Conservation (phyloP, 92 coral and sea anemone species). For the Blastomussa wellsi region DNA sequence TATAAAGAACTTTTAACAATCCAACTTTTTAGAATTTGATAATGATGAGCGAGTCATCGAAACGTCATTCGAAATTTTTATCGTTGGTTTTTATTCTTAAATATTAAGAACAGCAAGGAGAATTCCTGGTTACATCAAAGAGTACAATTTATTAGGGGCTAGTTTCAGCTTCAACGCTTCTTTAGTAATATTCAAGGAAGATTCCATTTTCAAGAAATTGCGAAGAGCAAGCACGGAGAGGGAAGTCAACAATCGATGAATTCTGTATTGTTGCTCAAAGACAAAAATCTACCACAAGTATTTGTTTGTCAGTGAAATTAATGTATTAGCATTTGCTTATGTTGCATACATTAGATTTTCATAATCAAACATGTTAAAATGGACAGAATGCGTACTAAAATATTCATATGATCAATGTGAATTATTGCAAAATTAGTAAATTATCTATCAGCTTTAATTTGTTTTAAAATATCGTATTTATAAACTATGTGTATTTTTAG, state of each 20-base stretch:
- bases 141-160: neutral
- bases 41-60: too few relatives aligned
- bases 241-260: neutral
- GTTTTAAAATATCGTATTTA: too few relatives aligned
- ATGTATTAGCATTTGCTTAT: too few relatives aligned
- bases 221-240: neutral
- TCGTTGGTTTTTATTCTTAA: too few relatives aligned
- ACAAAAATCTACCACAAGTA: neutral
- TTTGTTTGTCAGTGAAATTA: neutral
- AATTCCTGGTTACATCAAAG: neutral
- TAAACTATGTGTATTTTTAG: neutral
- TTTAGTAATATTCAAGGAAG: slow-evolving; percentile 5
- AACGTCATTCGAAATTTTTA: too few relatives aligned
- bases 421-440: too few relatives aligned
- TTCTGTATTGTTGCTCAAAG: neutral
- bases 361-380: neutral
- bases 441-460: neutral
- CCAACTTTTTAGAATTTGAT: too few relatives aligned
- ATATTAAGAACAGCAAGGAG: neutral
- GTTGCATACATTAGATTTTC: neutral
- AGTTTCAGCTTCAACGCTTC: slow-evolving; percentile 17
- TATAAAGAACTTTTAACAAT: too few relatives aligned
- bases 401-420: too few relatives aligned
- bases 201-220: neutral
- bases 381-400: too few relatives aligned